Evolutionary conservation across 2,888 invertebrate species (phyloP).

Genomic region (Stenurella melanura): DNA sequence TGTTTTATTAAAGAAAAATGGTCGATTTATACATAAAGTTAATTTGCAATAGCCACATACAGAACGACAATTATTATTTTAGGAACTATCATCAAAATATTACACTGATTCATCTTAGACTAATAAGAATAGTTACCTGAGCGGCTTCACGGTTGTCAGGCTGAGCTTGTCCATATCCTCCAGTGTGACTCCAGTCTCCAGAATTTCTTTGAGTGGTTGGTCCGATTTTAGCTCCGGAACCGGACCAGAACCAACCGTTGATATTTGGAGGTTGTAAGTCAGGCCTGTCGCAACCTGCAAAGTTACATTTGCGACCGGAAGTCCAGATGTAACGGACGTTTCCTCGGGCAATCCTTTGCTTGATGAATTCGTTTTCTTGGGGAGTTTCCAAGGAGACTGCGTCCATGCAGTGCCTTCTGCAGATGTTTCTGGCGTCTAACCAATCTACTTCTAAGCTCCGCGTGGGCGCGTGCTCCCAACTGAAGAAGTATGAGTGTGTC

Average conservation of each 20-base stretch:
- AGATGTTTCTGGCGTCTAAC: conserved; percentile 93
- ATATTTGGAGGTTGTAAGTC: conserved; percentile 90
- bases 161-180: conserved; percentile 90
- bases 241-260: conserved; percentile 96
- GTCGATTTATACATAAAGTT: no score
- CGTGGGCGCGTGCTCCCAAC: conserved; percentile 91
- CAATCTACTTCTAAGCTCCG: conserved; percentile 88
- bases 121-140: conserved; percentile 76
- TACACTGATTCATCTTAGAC: not conserved
- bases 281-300: conserved; percentile 89
- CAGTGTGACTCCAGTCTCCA: conserved; percentile 93
- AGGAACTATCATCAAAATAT: no score
- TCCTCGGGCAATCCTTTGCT: conserved; percentile 87
- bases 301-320: conserved; percentile 93
- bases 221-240: conserved; percentile 93
- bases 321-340: conserved; percentile 88
- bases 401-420: conserved; percentile 95
- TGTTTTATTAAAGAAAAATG: no score
- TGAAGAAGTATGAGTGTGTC: conserved; percentile 94
- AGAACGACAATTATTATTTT: no score
- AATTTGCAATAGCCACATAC: no score
- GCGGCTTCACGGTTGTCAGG: conserved; percentile 94
- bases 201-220: conserved; percentile 91
- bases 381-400: conserved; percentile 93
- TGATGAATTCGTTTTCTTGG: conserved; percentile 92